Evolutionary conservation across 2,113 vertebrate genomes (phyloP).

Genomic region (Ameiurus melas): DNA sequence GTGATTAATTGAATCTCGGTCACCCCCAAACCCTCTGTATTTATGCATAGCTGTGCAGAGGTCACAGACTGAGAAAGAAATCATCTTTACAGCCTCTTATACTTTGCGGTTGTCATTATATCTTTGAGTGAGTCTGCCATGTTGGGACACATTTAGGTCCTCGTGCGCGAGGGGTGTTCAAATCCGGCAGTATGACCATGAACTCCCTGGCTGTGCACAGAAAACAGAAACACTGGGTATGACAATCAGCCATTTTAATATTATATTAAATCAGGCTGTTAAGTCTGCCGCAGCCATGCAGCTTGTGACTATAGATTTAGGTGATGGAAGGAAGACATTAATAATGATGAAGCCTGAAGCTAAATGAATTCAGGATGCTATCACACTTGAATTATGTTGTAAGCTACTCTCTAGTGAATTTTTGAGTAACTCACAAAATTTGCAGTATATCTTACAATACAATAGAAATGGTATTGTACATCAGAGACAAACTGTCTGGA

Average conservation of each 20-base stretch:
- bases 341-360: neutral
- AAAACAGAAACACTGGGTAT: constrained; percentile 11
- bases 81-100: constrained; percentile 55
- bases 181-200: constrained; percentile 17
- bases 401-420: neutral
- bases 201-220: neutral
- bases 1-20: constrained; percentile 53
- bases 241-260: constrained; percentile 3
- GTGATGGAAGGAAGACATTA: neutral
- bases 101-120: constrained; percentile 36
- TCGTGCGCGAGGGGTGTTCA: constrained; percentile 21
- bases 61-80: constrained; percentile 53
- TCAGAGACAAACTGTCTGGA: neutral
- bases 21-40: constrained; percentile 43
- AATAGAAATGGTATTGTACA: neutral
- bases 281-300: neutral
- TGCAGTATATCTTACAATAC: neutral
- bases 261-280: neutral
- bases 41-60: constrained; percentile 53
- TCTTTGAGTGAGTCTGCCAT: constrained; percentile 40
- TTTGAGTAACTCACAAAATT: neutral
- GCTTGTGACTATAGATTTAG: neutral
- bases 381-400: neutral
- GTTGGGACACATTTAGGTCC: constrained; percentile 41
- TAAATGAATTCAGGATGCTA: neutral